Evolutionary conservation across 2,888 invertebrate species (phyloP).

Genomic region (Ochropleura leucogaster): DNA sequence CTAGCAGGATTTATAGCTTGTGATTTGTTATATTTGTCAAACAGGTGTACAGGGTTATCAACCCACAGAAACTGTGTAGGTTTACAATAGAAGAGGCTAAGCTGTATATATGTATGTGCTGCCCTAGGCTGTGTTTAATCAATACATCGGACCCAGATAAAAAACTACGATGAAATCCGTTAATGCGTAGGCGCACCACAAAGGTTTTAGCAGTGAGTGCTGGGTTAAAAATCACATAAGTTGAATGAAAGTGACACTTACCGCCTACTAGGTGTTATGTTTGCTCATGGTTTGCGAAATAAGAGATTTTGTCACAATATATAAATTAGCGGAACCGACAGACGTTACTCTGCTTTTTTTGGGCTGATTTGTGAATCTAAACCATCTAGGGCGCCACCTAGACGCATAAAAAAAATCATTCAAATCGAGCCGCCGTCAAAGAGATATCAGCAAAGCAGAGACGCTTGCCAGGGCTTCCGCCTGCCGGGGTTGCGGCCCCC

Average conservation of each 20-base stretch:
- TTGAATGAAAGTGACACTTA: conserved; percentile 20
- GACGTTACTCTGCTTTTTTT: too few species aligned
- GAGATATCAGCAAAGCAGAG: too few species aligned
- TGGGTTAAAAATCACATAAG: conserved; percentile 37
- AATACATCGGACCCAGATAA: conserved; percentile 8
- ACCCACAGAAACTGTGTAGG: background rate
- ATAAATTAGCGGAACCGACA: too few species aligned
- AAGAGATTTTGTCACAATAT: background rate
- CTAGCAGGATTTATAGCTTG: too few species aligned
- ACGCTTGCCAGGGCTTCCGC: too few species aligned
- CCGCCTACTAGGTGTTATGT: conserved; percentile 30
- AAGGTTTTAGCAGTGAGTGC: conserved; percentile 12
- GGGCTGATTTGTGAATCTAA: too few species aligned
- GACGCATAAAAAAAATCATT: too few species aligned
- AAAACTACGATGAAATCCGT: conserved; percentile 15
- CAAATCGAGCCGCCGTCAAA: too few species aligned
- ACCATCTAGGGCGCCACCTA: too few species aligned
- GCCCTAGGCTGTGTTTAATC: conserved; percentile 7
- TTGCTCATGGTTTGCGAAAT: conserved; percentile 8
- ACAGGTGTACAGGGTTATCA: background rate
- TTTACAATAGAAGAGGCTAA: conserved; percentile 1
- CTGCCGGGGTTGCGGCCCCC: too few species aligned
- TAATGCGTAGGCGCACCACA: conserved; percentile 44
- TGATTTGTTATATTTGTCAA: background rate
- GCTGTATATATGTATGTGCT: background rate